Evolutionary conservation across 1,140 invertebrate genomes (phyloP).

Genomic region (Laodelphax striatellus): DNA sequence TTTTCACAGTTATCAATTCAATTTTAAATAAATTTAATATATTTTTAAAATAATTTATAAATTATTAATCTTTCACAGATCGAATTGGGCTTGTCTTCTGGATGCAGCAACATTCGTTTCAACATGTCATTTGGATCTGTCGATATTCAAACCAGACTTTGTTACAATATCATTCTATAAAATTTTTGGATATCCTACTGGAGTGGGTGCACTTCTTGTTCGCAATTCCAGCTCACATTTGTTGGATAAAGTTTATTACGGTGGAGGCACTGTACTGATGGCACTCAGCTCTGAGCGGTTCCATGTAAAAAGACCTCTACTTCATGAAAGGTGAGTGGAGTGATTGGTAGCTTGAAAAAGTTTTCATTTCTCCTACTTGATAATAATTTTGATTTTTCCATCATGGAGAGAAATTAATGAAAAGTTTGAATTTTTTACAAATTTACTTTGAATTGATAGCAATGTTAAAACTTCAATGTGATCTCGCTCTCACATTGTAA

Average conservation of each 20-base stretch:
- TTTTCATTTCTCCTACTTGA: background rate
- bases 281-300: constrained; percentile 54
- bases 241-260: constrained; percentile 72
- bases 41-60: too few relatives aligned
- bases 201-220: constrained; percentile 78
- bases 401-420: background rate
- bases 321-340: constrained; percentile 58
- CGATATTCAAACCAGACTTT: constrained; percentile 68
- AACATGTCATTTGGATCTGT: constrained; percentile 70
- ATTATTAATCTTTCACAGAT: constrained; percentile 11
- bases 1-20: too few relatives aligned
- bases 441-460: background rate
- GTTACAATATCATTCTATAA: constrained; percentile 92
- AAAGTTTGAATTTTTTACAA: background rate
- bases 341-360: background rate
- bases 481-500: too few relatives aligned
- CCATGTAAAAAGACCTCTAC: constrained; percentile 48
- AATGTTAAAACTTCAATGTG: too few relatives aligned
- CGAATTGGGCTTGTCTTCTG: constrained; percentile 67
- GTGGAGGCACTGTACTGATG: constrained; percentile 83
- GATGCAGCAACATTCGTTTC: constrained; percentile 77
- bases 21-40: too few relatives aligned
- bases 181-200: constrained; percentile 95
- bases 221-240: constrained; percentile 48
- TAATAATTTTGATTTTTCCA: background rate